Evolutionary conservation across 2,888 invertebrate species (phyloP).

Genomic region (Dicycla oo): DNA sequence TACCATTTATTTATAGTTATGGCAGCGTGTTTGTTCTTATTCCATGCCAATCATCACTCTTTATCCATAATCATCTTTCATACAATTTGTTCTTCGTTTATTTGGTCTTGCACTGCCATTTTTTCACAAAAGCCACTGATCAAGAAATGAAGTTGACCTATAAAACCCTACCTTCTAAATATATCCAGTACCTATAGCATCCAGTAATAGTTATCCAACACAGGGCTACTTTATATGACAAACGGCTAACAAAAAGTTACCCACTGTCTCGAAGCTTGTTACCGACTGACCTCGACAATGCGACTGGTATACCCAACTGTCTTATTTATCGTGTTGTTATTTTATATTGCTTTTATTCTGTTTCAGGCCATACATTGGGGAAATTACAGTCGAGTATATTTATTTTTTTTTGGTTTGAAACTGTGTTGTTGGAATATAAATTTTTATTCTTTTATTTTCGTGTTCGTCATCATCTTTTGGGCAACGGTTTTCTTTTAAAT

Average conservation of each 20-base stretch:
- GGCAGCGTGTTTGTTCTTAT: neutral
- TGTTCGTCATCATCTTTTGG: neutral
- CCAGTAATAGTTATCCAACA: constrained; percentile 7
- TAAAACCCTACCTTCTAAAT: neutral
- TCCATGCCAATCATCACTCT: too few species aligned
- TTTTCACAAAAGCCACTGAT: neutral
- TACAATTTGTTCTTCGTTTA: neutral
- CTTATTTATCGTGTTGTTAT: constrained; percentile 44
- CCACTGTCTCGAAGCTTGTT: constrained; percentile 32
- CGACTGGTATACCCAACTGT: constrained; percentile 35
- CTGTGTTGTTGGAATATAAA: too few species aligned
- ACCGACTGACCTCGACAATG: constrained; percentile 27
- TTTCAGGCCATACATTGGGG: neutral
- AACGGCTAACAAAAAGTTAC: constrained; percentile 18
- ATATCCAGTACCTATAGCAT: too few species aligned
- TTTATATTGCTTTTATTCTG: constrained; percentile 35
- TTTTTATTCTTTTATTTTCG: neutral
- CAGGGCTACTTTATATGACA: constrained; percentile 3
- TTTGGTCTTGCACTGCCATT: neutral
- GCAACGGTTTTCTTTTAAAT: neutral
- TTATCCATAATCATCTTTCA: neutral
- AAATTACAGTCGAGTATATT: constrained; percentile 14
- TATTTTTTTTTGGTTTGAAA: constrained; percentile 7
- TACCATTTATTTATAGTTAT: neutral
- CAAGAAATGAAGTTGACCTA: neutral